A percentile compares a stretch with the other conserved stretches of the same genome.
Evolutionary conservation across 2,888 invertebrate species (phyloP).

Genomic region (Apodemia mormo): DNA sequence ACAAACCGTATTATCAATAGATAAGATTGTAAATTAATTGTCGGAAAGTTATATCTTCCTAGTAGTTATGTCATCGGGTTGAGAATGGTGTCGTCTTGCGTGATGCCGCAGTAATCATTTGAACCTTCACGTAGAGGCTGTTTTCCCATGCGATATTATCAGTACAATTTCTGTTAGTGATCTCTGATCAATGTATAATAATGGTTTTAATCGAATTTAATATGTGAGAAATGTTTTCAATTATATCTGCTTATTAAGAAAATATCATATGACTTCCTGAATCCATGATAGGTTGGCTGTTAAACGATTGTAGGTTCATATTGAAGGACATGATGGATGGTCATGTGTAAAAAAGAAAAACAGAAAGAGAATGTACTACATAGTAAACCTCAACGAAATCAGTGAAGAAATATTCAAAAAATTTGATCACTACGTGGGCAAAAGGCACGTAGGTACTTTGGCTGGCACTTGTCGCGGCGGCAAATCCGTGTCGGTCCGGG

Average conservation of each 20-base stretch:
- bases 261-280: neutral
- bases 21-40: neutral
- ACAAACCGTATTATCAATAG: neutral
- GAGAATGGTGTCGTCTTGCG: slow-evolving; percentile 18
- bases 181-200: slow-evolving; percentile 10
- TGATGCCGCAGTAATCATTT: slow-evolving; percentile 22
- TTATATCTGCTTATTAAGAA: neutral
- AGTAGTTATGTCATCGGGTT: slow-evolving; percentile 18
- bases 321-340: no score
- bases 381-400: no score
- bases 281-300: no score
- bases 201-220: slow-evolving; percentile 7
- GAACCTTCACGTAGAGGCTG: slow-evolving; percentile 20
- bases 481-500: no score
- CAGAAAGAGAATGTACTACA: no score
- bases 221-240: slow-evolving; percentile 9
- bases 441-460: no score
- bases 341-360: no score
- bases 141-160: slow-evolving; percentile 8
- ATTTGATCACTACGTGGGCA: no score
- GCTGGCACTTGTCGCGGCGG: no score
- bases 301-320: no score
- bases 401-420: no score
- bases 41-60: slow-evolving; percentile 17
- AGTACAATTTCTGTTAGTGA: slow-evolving; percentile 2